These are phyloP conservation scores for Catagonus wagneri DNA, from an alignment of 2,113 vertebrate species.

Conservation along the genomic window DNA sequence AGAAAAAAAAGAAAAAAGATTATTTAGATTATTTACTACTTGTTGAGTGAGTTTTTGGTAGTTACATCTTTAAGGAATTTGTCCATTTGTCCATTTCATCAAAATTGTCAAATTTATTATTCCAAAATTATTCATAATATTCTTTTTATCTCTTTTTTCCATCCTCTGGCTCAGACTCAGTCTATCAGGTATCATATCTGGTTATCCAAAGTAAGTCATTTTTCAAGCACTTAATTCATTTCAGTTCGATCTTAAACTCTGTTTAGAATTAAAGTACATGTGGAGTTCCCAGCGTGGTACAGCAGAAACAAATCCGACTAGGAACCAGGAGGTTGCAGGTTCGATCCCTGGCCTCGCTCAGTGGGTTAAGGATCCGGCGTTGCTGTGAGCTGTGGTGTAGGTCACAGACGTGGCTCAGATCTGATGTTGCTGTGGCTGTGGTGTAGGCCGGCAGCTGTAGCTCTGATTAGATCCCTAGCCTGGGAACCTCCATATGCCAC, in stretches of 20 bases:
- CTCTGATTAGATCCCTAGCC: too few relatives aligned
- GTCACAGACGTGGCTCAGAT: too few relatives aligned
- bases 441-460: too few relatives aligned
- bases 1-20: too few relatives aligned
- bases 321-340: too few relatives aligned
- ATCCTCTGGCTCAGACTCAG: neutral
- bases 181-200: neutral
- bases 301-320: too few relatives aligned
- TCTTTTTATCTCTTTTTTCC: neutral
- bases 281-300: too few relatives aligned
- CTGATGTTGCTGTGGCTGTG: too few relatives aligned
- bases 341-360: too few relatives aligned
- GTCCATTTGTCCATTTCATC: neutral
- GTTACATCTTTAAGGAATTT: neutral
- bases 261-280: neutral
- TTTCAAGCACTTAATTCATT: neutral
- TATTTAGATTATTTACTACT: neutral
- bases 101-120: neutral
- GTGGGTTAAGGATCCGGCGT: too few relatives aligned
- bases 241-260: neutral
- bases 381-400: too few relatives aligned
- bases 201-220: neutral
- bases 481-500: too few relatives aligned
- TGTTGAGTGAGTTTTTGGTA: neutral
- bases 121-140: neutral